A percentile compares a stretch with the other conserved stretches of the same genome.
Evolutionary conservation across 2,888 invertebrate species (phyloP).

Genomic region (Clepsis dumicolana): DNA sequence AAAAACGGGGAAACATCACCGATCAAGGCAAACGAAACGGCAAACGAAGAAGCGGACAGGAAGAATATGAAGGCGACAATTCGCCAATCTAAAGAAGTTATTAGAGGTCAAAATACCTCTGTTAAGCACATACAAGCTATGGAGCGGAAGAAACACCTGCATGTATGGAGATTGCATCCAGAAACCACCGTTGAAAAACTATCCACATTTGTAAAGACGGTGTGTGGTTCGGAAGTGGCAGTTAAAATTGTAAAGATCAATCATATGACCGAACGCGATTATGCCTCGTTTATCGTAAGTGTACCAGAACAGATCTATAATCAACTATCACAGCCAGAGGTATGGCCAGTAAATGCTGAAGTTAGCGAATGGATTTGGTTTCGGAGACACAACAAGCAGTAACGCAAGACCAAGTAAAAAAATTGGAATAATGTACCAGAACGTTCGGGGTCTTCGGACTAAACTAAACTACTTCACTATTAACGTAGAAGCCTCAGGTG

Average conservation of each 20-base stretch:
- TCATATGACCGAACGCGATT: conserved; percentile 39
- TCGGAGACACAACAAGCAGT: conserved; percentile 16
- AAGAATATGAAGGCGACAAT: background rate
- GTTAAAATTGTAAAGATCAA: conserved; percentile 20
- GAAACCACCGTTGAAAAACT: conserved; percentile 26
- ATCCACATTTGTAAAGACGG: conserved; percentile 12
- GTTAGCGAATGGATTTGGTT: conserved; percentile 44
- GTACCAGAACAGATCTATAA: conserved; percentile 29
- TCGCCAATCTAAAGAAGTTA: background rate
- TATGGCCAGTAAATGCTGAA: conserved; percentile 37
- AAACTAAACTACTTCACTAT: background rate
- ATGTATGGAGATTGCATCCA: conserved; percentile 36
- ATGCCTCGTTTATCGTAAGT: conserved; percentile 35
- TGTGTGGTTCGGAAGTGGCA: conserved; percentile 15
- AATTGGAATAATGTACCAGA: background rate
- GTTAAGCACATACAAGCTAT: background rate
- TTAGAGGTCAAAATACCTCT: background rate
- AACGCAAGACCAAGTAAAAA: background rate
- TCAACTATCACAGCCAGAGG: conserved; percentile 25
- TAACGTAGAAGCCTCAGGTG: background rate
- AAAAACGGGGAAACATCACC: background rate
- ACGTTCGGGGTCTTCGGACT: background rate
- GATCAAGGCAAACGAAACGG: background rate
- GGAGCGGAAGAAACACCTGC: conserved; percentile 16
- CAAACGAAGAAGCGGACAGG: background rate